Percentiles rank a stretch among this genome's conserved stretches.
Evolutionary conservation across 2,797 vertebrate genomes (phyloP).

Genomic region (Botia kubotai): DNA sequence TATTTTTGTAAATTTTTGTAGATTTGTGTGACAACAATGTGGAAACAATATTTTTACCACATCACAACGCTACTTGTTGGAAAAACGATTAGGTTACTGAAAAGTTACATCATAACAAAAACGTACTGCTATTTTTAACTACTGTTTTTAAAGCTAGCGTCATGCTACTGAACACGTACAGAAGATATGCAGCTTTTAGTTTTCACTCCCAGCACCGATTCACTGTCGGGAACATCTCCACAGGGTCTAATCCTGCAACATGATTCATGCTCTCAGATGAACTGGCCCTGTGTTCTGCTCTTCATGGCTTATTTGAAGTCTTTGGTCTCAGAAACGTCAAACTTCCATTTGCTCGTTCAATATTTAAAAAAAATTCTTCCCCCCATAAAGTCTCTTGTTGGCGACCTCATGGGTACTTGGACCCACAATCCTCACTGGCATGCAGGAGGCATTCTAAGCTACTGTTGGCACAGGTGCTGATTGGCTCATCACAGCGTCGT

Average conservation of each 20-base stretch:
- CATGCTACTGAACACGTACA: neutral
- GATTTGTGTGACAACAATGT: too few relatives aligned
- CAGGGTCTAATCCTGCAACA: neutral
- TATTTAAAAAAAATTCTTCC: conserved; percentile 36
- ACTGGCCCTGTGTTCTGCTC: conserved; percentile 7
- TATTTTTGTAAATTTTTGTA: neutral
- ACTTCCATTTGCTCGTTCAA: conserved; percentile 21
- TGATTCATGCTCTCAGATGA: neutral
- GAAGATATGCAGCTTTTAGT: neutral
- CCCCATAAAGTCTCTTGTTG: conserved; percentile 37
- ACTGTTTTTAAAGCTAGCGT: neutral
- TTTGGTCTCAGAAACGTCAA: conserved; percentile 22
- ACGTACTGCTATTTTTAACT: neutral
- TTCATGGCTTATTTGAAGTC: conserved; percentile 14
- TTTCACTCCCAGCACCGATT: neutral
- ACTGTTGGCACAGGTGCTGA: conserved; percentile 49
- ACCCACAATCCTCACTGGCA: conserved; percentile 40
- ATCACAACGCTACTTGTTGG: neutral
- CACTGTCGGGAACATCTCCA: neutral
- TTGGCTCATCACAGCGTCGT: conserved; percentile 70
- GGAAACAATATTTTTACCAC: neutral
- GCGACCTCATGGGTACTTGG: conserved; percentile 28
- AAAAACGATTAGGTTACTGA: neutral
- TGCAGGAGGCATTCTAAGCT: conserved; percentile 51
- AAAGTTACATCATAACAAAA: neutral